Evolutionary conservation across 2,888 invertebrate species (phyloP).

Genomic region (Cremastinae sp.): DNA sequence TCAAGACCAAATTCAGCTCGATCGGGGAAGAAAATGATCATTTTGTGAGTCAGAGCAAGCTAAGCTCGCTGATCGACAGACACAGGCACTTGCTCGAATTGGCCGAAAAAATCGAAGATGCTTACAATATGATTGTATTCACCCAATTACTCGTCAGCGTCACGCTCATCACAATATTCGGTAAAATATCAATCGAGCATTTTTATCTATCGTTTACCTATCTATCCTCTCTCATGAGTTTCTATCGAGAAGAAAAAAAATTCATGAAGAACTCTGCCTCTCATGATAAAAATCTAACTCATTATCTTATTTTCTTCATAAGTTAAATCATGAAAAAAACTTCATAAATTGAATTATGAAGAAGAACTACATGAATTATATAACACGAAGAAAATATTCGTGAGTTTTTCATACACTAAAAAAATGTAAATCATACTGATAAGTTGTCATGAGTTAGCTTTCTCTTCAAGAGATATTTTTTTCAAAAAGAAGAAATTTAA

Average conservation of each 20-base stretch:
- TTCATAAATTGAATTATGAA: too few relatives aligned
- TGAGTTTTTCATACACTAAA: too few relatives aligned
- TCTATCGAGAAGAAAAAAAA: neutral
- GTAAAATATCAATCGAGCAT: slow-evolving; percentile 37
- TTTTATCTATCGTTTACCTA: neutral
- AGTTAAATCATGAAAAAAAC: too few relatives aligned
- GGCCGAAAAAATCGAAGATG: slow-evolving; percentile 60
- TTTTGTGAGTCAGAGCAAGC: slow-evolving; percentile 38
- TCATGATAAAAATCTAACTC: too few relatives aligned
- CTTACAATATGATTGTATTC: slow-evolving; percentile 64
- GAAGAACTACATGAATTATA: too few relatives aligned
- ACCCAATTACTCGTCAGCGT: slow-evolving; percentile 63
- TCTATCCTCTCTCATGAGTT: neutral
- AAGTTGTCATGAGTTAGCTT: too few relatives aligned
- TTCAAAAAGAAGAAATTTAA: too few relatives aligned
- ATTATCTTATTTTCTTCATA: too few relatives aligned
- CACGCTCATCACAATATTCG: slow-evolving; percentile 61
- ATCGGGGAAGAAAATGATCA: slow-evolving; percentile 43
- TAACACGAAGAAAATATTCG: too few relatives aligned
- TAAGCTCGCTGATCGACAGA: slow-evolving; percentile 56
- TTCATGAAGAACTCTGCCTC: too few relatives aligned
- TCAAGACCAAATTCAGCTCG: slow-evolving; percentile 62
- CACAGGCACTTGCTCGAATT: slow-evolving; percentile 62
- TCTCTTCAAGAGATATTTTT: too few relatives aligned
- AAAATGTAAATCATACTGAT: too few relatives aligned